Percentiles rank a stretch among this genome's conserved stretches.
Conservation (phyloP, 2,797 vertebrate genomes). For the Echiichthys vipera region DNA sequence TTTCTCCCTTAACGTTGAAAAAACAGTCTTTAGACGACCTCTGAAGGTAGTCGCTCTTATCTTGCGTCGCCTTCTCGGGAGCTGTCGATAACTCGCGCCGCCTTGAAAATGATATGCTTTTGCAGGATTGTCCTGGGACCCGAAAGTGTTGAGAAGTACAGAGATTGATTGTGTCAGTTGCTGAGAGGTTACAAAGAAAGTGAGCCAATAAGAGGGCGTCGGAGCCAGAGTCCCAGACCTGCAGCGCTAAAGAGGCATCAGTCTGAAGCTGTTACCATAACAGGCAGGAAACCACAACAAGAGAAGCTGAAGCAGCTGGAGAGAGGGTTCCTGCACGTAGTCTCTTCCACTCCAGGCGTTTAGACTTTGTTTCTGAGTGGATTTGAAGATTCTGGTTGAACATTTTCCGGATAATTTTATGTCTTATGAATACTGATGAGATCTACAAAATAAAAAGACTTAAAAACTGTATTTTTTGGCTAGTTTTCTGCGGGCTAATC, state of each 20-base stretch:
- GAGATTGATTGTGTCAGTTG: slow-evolving; percentile 52
- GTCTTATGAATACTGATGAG: neutral
- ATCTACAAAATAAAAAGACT: neutral
- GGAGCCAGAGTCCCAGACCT: slow-evolving; percentile 40
- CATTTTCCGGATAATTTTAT: neutral
- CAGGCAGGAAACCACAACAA: slow-evolving; percentile 17
- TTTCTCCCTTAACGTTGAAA: slow-evolving; percentile 13
- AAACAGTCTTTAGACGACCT: slow-evolving; percentile 40
- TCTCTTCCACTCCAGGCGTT: neutral
- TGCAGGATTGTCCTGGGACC: slow-evolving; percentile 10
- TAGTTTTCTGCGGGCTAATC: neutral
- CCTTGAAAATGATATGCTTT: slow-evolving; percentile 31
- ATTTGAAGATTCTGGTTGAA: too few species aligned
- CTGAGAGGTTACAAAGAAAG: slow-evolving; percentile 58
- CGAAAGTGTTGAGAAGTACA: slow-evolving; percentile 6
- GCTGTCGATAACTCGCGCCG: slow-evolving; percentile 25
- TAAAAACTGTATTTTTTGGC: neutral
- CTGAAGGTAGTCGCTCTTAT: slow-evolving; percentile 34
- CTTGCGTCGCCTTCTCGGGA: slow-evolving; percentile 33
- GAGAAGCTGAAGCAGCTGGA: neutral
- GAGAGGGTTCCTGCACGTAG: slow-evolving; percentile 12
- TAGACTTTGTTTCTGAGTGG: rapidly evolving
- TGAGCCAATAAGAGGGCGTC: slow-evolving; percentile 42
- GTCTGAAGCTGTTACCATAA: slow-evolving; percentile 31
- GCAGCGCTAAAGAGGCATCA: slow-evolving; percentile 42